Percentiles rank a stretch among this genome's conserved stretches.
Conservation (phyloP, 2,113 vertebrate species). For the Psammodynastes pulverulentus region DNA sequence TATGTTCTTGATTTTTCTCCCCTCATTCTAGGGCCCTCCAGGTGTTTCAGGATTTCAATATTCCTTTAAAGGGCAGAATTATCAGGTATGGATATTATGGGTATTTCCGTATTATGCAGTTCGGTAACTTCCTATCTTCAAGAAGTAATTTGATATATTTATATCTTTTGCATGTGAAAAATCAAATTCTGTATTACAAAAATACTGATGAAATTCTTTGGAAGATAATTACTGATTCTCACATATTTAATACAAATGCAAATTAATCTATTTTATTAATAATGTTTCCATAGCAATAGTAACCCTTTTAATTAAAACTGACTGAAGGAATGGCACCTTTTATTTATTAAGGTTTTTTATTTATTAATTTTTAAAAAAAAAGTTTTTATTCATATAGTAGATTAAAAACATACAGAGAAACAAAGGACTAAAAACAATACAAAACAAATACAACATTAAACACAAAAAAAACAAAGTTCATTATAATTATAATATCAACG, state of each 20-base stretch:
- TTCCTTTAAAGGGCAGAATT: slow-evolving; percentile 52
- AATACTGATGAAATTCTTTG: neutral
- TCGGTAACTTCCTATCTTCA: neutral
- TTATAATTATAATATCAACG: too few relatives aligned
- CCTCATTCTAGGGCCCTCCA: slow-evolving; percentile 65
- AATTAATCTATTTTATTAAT: neutral
- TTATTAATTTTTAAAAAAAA: too few relatives aligned
- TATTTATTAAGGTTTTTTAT: neutral
- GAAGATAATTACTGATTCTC: neutral
- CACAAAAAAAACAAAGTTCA: too few relatives aligned
- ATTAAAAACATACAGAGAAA: too few relatives aligned
- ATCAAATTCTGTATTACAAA: neutral
- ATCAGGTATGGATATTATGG: slow-evolving; percentile 63
- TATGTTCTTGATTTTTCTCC: slow-evolving; percentile 7
- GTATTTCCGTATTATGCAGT: neutral
- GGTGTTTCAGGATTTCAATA: slow-evolving; percentile 59
- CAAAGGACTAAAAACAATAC: too few relatives aligned
- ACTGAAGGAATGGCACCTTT: neutral
- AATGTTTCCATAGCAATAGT: neutral
- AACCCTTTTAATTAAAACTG: neutral
- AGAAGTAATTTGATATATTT: neutral
- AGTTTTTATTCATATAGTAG: too few relatives aligned
- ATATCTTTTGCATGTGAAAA: neutral
- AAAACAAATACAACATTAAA: too few relatives aligned
- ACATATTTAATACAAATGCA: neutral